These are phyloP conservation scores for Chelon auratus DNA, from an alignment of 2,797 vertebrate species.

Conservation along the genomic window DNA sequence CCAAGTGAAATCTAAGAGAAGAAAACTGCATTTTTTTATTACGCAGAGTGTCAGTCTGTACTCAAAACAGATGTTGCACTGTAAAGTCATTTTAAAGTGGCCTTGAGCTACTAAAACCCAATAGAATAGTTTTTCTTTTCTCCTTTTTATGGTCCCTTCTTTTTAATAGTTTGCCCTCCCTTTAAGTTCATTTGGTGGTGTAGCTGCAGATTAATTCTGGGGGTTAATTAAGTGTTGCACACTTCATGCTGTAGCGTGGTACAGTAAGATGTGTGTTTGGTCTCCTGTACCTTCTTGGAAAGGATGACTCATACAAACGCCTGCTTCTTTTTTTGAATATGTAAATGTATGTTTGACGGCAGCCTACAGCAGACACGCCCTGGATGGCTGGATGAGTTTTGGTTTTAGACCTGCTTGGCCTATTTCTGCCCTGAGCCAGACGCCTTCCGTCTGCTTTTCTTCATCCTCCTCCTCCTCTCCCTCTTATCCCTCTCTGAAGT, in stretches of 20 bases:
- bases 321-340: constrained; percentile 73
- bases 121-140: constrained; percentile 33
- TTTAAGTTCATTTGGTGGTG: constrained; percentile 8
- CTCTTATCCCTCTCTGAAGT: constrained; percentile 55
- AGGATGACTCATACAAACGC: constrained; percentile 71
- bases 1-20: constrained; percentile 36
- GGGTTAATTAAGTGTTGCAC: constrained; percentile 21
- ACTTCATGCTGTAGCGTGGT: background rate
- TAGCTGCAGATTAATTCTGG: constrained; percentile 25
- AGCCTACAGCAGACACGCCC: constrained; percentile 59
- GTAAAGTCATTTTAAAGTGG: constrained; percentile 65
- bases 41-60: constrained; percentile 48
- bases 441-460: constrained; percentile 44
- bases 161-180: constrained; percentile 6
- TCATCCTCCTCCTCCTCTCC: constrained; percentile 41
- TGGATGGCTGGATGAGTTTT: constrained; percentile 56
- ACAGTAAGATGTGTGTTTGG: constrained; percentile 24
- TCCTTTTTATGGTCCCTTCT: constrained; percentile 16
- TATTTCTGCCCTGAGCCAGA: constrained; percentile 62
- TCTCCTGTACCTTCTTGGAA: constrained; percentile 69
- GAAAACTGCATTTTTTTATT: constrained; percentile 57
- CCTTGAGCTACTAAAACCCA: constrained; percentile 55
- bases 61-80: constrained; percentile 64
- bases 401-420: constrained; percentile 58
- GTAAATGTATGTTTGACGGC: constrained; percentile 69